Conservation (phyloP, 2,888 invertebrate species). For the Lepidocyrtoides sp. region DNA sequence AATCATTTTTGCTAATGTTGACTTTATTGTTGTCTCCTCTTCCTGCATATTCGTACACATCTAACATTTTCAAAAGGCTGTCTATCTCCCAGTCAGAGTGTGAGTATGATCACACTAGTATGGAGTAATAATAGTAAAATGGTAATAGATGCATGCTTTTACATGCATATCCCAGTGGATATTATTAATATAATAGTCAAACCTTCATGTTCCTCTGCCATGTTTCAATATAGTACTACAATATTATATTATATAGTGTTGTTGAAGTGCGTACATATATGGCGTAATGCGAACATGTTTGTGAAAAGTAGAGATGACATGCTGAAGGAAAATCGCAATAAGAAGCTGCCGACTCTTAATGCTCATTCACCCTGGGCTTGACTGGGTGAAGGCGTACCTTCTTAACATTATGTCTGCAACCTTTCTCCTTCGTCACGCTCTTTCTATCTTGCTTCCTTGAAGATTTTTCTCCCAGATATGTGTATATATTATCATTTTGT, state of each 20-base stretch:
- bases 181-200: no score
- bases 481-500: slow-evolving; percentile 32
- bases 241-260: no score
- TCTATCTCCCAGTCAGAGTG: neutral
- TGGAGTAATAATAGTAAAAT: slow-evolving; percentile 51
- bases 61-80: slow-evolving; percentile 27
- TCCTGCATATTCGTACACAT: neutral
- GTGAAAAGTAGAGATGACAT: neutral
- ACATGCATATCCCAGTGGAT: neutral
- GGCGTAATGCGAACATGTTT: neutral
- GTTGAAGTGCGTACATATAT: neutral
- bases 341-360: slow-evolving; percentile 36
- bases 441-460: slow-evolving; percentile 31
- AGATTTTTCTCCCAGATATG: slow-evolving; percentile 15
- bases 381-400: slow-evolving; percentile 60
- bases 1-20: slow-evolving; percentile 66
- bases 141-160: neutral
- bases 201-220: no score
- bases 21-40: slow-evolving; percentile 55
- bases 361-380: slow-evolving; percentile 34
- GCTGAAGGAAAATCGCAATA: slow-evolving; percentile 40
- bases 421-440: slow-evolving; percentile 46
- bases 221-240: no score
- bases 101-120: neutral
- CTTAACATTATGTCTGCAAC: slow-evolving; percentile 49